Evolutionary conservation across 2,797 vertebrate species (phyloP), one percentile per base, ranked within the genome.

Genomic region (Cephalopachus bancanus): DNA sequence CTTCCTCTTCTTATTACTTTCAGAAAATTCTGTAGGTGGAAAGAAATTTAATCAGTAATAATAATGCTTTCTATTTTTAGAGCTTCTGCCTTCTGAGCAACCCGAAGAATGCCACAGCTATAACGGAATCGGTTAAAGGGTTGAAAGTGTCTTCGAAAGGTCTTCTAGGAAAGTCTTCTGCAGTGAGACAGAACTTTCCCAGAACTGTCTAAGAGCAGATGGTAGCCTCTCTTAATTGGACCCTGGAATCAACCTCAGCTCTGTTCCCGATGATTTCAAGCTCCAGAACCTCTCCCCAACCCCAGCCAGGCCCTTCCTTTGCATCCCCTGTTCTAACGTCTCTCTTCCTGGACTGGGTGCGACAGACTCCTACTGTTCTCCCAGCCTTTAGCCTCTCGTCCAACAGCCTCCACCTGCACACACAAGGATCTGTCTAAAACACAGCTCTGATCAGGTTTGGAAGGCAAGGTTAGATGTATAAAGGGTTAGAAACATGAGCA

Each of bases 11-110:
- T 95, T 83, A 87, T 97, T 95, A 96, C 96, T 96, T 95, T 97
- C 89, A 97, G 96, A 97, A 97, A 96, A 96, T 92, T 93, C 97
- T 96, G 97, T 95, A 97, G 97, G 97, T 97, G 97, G 97, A 87
- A 97, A 97, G 97, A 92, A 95, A 94, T 96, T 97, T 96, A 97
- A 97, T 95, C n/a, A 14, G 92, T 93, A 95, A 97, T 97, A 96
- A 98, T 95, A 95, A 97, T 90, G 96, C 93, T 95, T 97, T 96
- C 97, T 98, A 98, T 97, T 97, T 97, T 97, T 97, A 96, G 97
- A 97, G 94, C 93, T 60, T 64, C 97, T 96, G 96, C 93, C 95
- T 98, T 91, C 96, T 91, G 91, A 76, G 69, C 96, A 95, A 90
- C 85, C 97, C 6, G 5, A n/a, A 94, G 96, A 86, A 71, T 75